phyloP scores from a whole-genome alignment of 2,113 vertebrate species.

The Himantopus leucocephalus region DNA sequence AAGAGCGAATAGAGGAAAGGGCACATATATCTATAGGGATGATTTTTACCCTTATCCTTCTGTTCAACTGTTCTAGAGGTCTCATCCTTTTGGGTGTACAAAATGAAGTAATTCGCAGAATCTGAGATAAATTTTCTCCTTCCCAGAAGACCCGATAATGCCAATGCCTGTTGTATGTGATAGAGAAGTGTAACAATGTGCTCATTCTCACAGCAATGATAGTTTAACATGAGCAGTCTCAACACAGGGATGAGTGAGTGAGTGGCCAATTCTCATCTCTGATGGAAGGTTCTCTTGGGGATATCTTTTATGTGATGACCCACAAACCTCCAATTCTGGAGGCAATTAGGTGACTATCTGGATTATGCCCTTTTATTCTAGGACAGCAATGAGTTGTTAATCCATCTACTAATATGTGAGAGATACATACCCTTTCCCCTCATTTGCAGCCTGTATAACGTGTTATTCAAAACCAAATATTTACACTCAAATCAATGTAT shows the following conservation, averaged over 20 bases:
- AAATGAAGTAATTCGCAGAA: not conserved
- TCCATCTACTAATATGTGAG: not conserved
- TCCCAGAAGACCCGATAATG: not conserved
- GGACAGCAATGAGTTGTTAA: not conserved
- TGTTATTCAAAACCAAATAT: not conserved
- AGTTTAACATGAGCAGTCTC: not conserved
- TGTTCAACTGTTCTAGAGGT: not conserved
- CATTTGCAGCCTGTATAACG: not conserved
- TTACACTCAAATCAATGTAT: not conserved
- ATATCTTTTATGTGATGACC: not conserved
- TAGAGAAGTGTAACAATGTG: not conserved
- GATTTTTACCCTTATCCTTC: not conserved
- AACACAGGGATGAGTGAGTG: not conserved
- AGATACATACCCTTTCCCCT: not conserved
- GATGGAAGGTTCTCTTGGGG: not conserved
- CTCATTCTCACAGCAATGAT: not conserved
- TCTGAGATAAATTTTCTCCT: not conserved
- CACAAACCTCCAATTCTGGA: not conserved
- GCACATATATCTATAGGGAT: rapidly evolving
- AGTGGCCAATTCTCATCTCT: not conserved
- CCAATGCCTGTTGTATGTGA: not conserved
- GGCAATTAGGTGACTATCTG: not conserved
- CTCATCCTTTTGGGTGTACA: not conserved
- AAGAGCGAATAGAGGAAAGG: not conserved
- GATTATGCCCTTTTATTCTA: not conserved